Conservation (phyloP, 2,797 vertebrate species). For the Agapornis canus region DNA sequence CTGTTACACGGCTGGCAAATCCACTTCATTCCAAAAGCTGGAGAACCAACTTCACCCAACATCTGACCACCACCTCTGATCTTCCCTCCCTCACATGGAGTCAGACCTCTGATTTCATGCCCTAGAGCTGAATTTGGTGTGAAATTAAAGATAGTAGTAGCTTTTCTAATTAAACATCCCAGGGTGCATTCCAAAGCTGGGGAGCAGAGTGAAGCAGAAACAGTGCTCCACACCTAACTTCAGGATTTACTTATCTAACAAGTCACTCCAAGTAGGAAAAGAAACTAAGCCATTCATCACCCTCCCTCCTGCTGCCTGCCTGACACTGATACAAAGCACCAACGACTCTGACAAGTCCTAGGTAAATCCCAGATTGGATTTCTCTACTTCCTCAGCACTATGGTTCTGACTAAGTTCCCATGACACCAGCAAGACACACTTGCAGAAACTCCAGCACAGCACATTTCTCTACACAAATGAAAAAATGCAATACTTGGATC, state of each 20-base stretch:
- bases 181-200: neutral
- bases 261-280: neutral
- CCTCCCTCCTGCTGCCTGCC: neutral
- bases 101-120: neutral
- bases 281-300: neutral
- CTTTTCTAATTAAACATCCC: neutral
- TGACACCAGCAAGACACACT: neutral
- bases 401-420: neutral
- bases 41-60: neutral
- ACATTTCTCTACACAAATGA: neutral
- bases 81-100: neutral
- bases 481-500: slow-evolving; percentile 11
- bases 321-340: neutral
- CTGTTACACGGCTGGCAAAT: neutral
- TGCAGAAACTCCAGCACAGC: slow-evolving; percentile 4
- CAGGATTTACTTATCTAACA: neutral
- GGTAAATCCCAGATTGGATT: slow-evolving; percentile 14
- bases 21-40: neutral
- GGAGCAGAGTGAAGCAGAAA: neutral
- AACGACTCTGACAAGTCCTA: neutral
- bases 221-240: neutral
- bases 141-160: neutral
- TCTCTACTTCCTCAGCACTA: neutral
- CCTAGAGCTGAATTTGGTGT: neutral
- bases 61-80: neutral